Evolutionary conservation across 1,140 invertebrate genomes (phyloP), one percentile per base, ranked within the genome.

Genomic region (Panagrolaimus sp.): DNA sequence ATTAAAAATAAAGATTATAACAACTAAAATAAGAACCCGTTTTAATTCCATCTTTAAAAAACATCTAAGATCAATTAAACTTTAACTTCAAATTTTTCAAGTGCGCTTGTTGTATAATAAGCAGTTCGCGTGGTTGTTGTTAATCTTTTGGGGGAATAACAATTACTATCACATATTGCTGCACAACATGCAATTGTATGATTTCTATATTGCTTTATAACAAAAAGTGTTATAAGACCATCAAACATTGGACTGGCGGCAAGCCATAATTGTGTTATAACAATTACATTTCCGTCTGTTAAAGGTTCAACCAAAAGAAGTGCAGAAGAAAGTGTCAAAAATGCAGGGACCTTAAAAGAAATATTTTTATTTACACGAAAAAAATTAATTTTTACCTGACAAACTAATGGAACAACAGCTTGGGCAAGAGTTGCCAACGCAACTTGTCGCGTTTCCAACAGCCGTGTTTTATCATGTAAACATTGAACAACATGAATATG

Each of bases 361-460:
- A 0, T 76, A 38, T 4, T 53, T 27, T 9, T 5, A 14, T 1
- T 16, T 74, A 38, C 27, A 65, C 0, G n/a, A 47, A 53, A 57
- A 2, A 7, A 9, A 1, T 31, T 11, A 64, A 57, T 5, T 0
- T 1, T 48, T 25, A 77, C 76, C 72, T 78, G 77, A 67, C 77
- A 78, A 61, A 78, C 63, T 13, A 78, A 65, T 0, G 77, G 77
- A 4, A 78, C 67, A 0, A 78, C 20, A 9, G 77, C 77, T 67
- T 78, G 77, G 13, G 71, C 72, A n/a, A 79, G 48, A 4, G 77
- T 78, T 1, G 77, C 77, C 20, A 78, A 42, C 7, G 77, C 77
- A 31, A 78, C 75, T 64, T 78, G 77, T 11, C 71, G 45, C 11
- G 77, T 78, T 57, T 78, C 77, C 11, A 79, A 43, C 53, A 78